phyloP scores from a whole-genome alignment of 2,797 vertebrate species.

The Takifugu ocellatus region DNA sequence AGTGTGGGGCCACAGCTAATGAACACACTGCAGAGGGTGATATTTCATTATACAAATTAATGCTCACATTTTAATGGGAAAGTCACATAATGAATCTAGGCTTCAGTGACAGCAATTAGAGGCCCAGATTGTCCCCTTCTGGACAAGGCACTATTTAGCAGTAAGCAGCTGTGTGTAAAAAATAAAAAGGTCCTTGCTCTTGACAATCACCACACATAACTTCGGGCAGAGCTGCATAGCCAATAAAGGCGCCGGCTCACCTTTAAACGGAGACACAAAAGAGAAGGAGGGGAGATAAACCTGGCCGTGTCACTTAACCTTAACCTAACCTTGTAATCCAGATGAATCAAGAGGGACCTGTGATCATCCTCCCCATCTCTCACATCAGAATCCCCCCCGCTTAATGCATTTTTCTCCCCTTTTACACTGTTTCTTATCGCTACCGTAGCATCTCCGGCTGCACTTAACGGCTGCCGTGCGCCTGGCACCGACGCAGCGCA shows the following conservation, averaged over 20 bases:
- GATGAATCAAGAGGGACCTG: constrained; percentile 71
- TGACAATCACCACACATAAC: constrained; percentile 91
- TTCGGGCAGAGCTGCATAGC: constrained; percentile 75
- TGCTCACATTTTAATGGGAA: constrained; percentile 99
- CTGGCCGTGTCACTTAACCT: constrained; percentile 75
- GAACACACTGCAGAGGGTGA: constrained; percentile 99
- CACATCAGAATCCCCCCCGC: constrained; percentile 24
- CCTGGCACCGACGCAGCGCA: constrained; percentile 1
- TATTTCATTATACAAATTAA: constrained; percentile 99
- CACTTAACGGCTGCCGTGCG: constrained; percentile 9
- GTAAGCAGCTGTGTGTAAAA: constrained; percentile 97
- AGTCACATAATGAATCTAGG: constrained; percentile 99
- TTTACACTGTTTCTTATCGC: not conserved
- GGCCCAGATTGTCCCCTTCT: constrained; percentile 99
- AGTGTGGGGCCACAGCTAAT: constrained; percentile 99
- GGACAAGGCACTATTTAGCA: constrained; percentile 99
- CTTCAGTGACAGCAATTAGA: constrained; percentile 99
- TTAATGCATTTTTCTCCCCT: constrained; percentile 5
- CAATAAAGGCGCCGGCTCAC: constrained; percentile 68
- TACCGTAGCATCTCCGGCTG: not conserved
- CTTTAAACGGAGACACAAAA: constrained; percentile 65
- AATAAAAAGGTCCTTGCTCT: constrained; percentile 91
- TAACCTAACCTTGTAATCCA: constrained; percentile 77
- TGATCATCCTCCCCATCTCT: constrained; percentile 59
- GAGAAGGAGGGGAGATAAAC: constrained; percentile 48